A percentile compares a stretch with the other conserved stretches of the same genome.
phyloP scores from a whole-genome alignment of 2,797 vertebrate species.

The Threskiornis aethiopicus region DNA sequence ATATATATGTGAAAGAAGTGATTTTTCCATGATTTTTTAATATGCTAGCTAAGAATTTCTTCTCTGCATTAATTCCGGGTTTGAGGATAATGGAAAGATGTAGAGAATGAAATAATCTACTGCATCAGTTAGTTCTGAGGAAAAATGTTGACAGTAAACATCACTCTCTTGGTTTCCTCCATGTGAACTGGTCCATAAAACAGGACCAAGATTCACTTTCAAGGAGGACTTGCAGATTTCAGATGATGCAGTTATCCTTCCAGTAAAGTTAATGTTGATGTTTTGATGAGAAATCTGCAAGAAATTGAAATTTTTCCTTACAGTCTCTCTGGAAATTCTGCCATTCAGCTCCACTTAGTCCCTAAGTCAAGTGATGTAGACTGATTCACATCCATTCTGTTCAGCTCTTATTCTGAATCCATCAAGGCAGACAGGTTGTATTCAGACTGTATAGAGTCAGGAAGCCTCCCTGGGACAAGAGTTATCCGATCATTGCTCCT shows the following conservation, averaged over 20 bases:
- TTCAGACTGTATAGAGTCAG: neutral
- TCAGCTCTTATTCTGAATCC: neutral
- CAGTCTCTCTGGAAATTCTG: neutral
- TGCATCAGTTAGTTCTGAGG: neutral
- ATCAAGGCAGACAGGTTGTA: neutral
- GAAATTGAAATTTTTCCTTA: neutral
- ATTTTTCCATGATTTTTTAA: neutral
- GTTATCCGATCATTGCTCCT: neutral
- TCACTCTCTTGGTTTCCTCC: neutral
- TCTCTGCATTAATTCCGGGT: neutral
- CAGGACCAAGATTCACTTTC: neutral
- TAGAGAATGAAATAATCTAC: neutral
- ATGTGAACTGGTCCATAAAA: neutral
- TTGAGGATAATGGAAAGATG: neutral
- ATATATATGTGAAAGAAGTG: neutral
- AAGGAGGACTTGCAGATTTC: neutral
- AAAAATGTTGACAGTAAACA: neutral
- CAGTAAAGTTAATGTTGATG: neutral
- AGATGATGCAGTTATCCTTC: neutral
- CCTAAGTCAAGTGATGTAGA: neutral
- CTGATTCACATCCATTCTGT: neutral
- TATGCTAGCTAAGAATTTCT: neutral
- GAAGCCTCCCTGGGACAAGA: neutral
- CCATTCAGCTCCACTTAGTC: neutral
- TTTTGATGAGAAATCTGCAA: neutral